Evolutionary conservation across 35 echinoderm and acorn worm genomes (phyloP), one percentile per base, ranked within the genome.

Genomic region (Heliocidaris erythrogramma): DNA sequence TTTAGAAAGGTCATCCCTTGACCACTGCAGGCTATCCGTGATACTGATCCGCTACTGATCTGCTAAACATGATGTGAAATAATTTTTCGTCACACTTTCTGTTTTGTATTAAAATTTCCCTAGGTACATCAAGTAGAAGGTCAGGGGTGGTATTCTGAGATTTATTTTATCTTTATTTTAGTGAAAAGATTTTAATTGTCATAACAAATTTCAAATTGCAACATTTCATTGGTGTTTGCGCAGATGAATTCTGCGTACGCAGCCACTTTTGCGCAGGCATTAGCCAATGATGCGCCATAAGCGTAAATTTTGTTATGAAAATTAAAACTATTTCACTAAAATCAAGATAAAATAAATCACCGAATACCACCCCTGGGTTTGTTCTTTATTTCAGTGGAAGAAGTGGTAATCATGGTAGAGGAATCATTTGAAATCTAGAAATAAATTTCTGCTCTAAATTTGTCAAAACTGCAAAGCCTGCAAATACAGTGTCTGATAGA

Each of bases 1-100:
- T 78, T 78, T 78, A 78, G 21, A 78, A 78, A 78, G 65, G 65
- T 78, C 65, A 78, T 78, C 65, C 65, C 65, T 78, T 78, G 65
- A 78, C 65, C 65, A 78, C 65, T 78, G 65, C 65, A 78, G 65
- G 65, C 65, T 21, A 78, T 78, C 65, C 21, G 5, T 78, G 65
- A n/a, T 78, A 78, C 65, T 78, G 65, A 78, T 78, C 65, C 18
- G 21, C 21, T 78, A 42, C 49, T 21, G 35, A 42, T 42, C 35
- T 42, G 35, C 35, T 42, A 78, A 78, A 78, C 65, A 78, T 7
- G 21, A 78, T 78, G 18, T 24, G 18, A 78, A 27, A 78, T 18
- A 21, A 18, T 69, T 69, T 21, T 42, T 42, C 3, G 3, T 78
- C 65, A 78, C 65, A 78, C 24, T 24, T 78, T 78, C 3, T 18